A percentile compares a stretch with the other conserved stretches of the same genome.
phyloP scores from a whole-genome alignment of 2,888 invertebrate genomes.

The Osedax fenrisi region DNA sequence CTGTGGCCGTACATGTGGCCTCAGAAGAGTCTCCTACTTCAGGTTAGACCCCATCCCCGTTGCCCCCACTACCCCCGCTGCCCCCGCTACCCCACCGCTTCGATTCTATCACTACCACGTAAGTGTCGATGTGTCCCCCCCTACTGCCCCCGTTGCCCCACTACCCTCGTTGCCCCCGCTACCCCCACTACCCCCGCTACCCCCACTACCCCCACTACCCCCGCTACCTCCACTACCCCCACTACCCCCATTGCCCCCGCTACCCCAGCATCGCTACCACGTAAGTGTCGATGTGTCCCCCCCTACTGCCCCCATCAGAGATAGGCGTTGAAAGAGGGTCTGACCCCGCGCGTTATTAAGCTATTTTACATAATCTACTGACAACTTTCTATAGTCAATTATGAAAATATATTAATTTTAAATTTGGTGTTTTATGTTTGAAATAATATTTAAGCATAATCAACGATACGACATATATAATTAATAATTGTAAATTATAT shows the following conservation, averaged over 20 bases:
- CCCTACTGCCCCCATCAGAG: slow-evolving; percentile 44
- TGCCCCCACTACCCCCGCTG: neutral
- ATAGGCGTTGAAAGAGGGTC: too few species aligned
- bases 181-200: neutral
- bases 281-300: neutral
- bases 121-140: neutral
- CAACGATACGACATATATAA: too few species aligned
- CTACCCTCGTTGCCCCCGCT: neutral
- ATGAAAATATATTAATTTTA: too few species aligned
- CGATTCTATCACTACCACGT: neutral
- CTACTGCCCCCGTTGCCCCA: neutral
- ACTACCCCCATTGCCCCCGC: neutral
- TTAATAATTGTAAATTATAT: too few species aligned
- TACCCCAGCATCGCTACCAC: neutral
- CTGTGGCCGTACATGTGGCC: slow-evolving; percentile 90
- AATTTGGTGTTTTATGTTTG: too few species aligned
- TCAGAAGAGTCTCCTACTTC: slow-evolving; percentile 63
- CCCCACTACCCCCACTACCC: neutral
- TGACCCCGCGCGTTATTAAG: too few species aligned
- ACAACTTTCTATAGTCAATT: too few species aligned
- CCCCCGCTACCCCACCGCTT: neutral
- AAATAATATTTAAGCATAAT: too few species aligned
- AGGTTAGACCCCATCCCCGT: slow-evolving; percentile 48
- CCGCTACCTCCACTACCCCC: neutral
- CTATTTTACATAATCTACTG: too few species aligned